These are phyloP conservation scores for Clarias platycephalus DNA, from an alignment of 2,797 vertebrate species.

Conservation along the genomic window DNA sequence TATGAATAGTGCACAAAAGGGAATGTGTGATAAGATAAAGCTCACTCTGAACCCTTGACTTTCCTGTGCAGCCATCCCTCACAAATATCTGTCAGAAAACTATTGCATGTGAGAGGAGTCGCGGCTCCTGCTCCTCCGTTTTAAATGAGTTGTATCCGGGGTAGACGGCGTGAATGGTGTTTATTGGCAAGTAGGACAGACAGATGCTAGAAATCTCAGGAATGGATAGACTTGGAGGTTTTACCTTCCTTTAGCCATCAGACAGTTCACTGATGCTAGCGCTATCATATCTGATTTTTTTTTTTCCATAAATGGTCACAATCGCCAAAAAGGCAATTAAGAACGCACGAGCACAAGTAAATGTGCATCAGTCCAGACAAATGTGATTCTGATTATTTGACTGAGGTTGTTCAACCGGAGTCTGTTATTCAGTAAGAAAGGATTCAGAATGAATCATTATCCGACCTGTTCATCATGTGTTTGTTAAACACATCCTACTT, in stretches of 20 bases:
- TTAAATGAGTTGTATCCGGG: background rate
- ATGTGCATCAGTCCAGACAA: background rate
- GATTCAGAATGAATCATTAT: background rate
- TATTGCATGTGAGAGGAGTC: background rate
- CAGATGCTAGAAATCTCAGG: background rate
- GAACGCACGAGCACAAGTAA: background rate
- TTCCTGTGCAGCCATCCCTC: background rate
- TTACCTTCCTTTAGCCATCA: background rate
- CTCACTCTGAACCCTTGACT: conserved; percentile 3
- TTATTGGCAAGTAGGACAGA: background rate
- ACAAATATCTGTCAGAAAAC: background rate
- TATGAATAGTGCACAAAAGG: background rate
- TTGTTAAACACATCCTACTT: background rate
- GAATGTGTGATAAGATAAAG: background rate
- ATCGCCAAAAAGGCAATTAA: conserved; percentile 49
- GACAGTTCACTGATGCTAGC: background rate
- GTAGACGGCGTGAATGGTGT: background rate
- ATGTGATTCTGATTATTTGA: background rate
- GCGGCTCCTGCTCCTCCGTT: background rate
- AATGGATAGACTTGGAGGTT: background rate
- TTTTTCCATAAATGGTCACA: conserved; percentile 55
- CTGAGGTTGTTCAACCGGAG: background rate
- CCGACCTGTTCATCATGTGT: too few species aligned
- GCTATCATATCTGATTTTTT: background rate
- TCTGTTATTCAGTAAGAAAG: background rate